Conservation (phyloP, 1,140 invertebrate genomes). For the Drosophila jambulina region DNA sequence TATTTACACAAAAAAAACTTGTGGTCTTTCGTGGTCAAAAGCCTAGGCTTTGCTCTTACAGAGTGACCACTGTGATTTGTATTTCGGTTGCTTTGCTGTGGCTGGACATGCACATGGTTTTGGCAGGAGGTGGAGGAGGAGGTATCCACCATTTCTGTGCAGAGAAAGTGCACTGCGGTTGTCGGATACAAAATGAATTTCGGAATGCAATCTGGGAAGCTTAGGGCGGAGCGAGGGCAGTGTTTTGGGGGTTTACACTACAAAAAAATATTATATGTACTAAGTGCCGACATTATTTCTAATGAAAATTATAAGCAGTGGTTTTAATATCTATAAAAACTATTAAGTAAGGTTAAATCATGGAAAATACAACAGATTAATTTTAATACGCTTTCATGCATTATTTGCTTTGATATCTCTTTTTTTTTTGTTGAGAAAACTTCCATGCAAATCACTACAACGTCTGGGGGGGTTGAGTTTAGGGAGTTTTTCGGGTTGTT, state of each 20-base stretch:
- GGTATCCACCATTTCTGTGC: constrained; percentile 4
- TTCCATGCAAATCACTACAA: constrained; percentile 42
- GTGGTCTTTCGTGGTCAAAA: too few relatives aligned
- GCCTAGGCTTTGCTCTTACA: constrained; percentile 3
- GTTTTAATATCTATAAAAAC: neutral
- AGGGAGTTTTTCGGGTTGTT: constrained; percentile 18
- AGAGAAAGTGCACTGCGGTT: constrained; percentile 41
- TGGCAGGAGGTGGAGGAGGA: neutral
- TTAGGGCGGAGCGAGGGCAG: neutral
- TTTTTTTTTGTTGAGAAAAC: neutral
- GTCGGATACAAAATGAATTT: constrained; percentile 44
- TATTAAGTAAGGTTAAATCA: neutral
- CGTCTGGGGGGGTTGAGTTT: constrained; percentile 37
- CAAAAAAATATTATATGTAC: neutral
- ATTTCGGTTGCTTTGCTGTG: constrained; percentile 26
- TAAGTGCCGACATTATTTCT: neutral
- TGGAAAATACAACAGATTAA: neutral
- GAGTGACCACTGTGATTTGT: constrained; percentile 26
- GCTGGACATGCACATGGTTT: constrained; percentile 29
- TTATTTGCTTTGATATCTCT: neutral
- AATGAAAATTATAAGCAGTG: neutral
- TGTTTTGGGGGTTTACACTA: neutral
- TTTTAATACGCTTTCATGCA: neutral
- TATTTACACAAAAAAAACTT: neutral
- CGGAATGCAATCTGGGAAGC: constrained; percentile 13